Evolutionary conservation across 2,113 vertebrate genomes (phyloP), one percentile per base, ranked within the genome.

Genomic region (Pseudopipra pipra): DNA sequence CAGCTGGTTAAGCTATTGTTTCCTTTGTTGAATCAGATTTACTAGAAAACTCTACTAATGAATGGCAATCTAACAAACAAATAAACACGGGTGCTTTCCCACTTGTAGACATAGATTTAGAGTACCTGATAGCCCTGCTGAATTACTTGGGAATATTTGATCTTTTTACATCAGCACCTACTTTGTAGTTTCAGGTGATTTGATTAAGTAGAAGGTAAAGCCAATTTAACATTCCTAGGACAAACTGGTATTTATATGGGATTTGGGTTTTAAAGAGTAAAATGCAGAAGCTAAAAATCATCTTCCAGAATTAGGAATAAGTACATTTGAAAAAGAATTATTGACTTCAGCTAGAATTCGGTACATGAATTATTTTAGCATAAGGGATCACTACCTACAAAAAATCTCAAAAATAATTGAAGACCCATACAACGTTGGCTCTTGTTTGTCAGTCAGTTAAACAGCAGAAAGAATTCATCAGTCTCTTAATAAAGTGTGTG

Each of bases 381-480:
- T 28, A 65, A 70, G 15, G 1, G 2, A 56, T 46, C 12, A 25
- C 16, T 27, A 49, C 19, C 13, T 71, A 61, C 20, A 76, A 49
- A 96, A 77, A 87, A 67, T 89, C 77, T 84, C 82, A 94, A 77
- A 84, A 77, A 82, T 83, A 81, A 86, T 86, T 92, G 66, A 91
- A 97, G 95, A 21, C 11, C 46, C 70, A 51, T 91, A 92, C 49
- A 86, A 88, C 17, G 24, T 2, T 78, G 56, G 22, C 18, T 74
- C 39, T 54, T 76, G 46, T 92, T 94, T 97, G 93, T 96, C 87
- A 92, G 62, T 85, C 67, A 72, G 59, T 62, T 83, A 78, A 87
- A 83, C 71, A 66, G 66, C 72, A 96, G 90, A 90, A 90, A 95
- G 86, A 97, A 92, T 89, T 83, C 28, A 80, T 91, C 71, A 59